A percentile compares a stretch with the other conserved stretches of the same genome.
These are phyloP conservation scores for Plotosus lineatus DNA, from an alignment of 2,113 vertebrate genomes.

Conservation along the genomic window DNA sequence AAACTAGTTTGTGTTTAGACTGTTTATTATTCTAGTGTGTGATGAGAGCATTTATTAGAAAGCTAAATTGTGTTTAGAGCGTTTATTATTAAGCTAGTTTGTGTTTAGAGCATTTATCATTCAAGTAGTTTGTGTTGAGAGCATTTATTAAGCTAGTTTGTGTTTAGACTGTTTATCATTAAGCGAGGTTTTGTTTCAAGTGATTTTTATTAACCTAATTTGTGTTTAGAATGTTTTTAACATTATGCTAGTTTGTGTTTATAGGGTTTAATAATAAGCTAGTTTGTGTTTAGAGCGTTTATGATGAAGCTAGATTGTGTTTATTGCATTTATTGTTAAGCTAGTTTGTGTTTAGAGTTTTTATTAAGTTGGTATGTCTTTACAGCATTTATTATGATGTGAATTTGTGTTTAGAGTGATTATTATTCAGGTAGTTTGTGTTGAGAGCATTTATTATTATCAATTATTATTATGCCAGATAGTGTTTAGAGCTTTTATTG, in stretches of 20 bases:
- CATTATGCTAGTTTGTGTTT: neutral
- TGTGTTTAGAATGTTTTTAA: neutral
- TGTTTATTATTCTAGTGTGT: too few relatives aligned
- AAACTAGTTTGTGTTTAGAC: too few relatives aligned
- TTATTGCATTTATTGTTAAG: neutral
- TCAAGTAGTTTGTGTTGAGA: neutral
- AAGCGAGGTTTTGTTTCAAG: neutral
- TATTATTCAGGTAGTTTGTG: too few relatives aligned
- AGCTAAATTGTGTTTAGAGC: neutral
- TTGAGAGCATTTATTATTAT: too few relatives aligned
- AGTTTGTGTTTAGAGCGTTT: neutral
- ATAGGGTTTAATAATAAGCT: neutral
- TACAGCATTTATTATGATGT: too few relatives aligned
- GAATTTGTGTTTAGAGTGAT: too few relatives aligned
- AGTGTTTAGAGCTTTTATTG: too few relatives aligned
- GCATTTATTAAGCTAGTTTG: neutral
- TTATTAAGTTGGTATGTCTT: too few relatives aligned
- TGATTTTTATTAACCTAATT: neutral
- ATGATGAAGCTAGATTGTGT: neutral
- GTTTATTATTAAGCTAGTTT: neutral
- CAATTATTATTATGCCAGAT: neutral
- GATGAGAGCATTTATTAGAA: neutral
- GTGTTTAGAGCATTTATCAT: neutral
- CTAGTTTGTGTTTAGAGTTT: neutral
- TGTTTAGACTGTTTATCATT: neutral